Evolutionary conservation across 2,113 vertebrate genomes (phyloP).

Genomic region (Petrocephalus zakoni): DNA sequence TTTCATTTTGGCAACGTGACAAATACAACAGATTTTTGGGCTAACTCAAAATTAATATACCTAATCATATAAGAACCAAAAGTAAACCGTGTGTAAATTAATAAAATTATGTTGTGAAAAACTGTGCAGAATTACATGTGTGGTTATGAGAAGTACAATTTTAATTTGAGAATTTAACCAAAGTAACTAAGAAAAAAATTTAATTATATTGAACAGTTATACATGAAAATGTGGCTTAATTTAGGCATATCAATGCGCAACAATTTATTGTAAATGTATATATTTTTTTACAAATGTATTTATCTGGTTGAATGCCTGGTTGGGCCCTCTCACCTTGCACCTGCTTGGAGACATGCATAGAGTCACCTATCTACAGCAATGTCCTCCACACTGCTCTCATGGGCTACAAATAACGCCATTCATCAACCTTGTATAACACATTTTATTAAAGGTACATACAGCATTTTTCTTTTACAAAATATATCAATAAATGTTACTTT

Average conservation of each 20-base stretch:
- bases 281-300: neutral
- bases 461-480: slow-evolving; percentile 4
- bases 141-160: neutral
- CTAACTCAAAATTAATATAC: neutral
- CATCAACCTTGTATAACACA: neutral
- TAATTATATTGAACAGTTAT: neutral
- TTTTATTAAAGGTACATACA: slow-evolving; percentile 11
- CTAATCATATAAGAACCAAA: neutral
- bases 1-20: neutral
- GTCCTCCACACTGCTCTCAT: neutral
- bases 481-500: neutral
- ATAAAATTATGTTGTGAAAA: neutral
- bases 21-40: neutral
- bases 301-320: neutral
- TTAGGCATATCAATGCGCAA: neutral
- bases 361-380: neutral
- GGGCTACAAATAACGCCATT: neutral
- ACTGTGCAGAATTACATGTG: neutral
- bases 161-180: neutral
- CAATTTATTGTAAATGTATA: too few relatives aligned
- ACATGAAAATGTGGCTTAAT: neutral
- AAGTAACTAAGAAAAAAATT: neutral
- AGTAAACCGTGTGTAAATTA: neutral
- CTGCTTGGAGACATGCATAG: neutral
- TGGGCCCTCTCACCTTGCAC: neutral